A percentile compares a stretch with the other conserved stretches of the same genome.
Evolutionary conservation across 2,888 invertebrate species (phyloP).

Genomic region (Rhorus exstirpatorius): DNA sequence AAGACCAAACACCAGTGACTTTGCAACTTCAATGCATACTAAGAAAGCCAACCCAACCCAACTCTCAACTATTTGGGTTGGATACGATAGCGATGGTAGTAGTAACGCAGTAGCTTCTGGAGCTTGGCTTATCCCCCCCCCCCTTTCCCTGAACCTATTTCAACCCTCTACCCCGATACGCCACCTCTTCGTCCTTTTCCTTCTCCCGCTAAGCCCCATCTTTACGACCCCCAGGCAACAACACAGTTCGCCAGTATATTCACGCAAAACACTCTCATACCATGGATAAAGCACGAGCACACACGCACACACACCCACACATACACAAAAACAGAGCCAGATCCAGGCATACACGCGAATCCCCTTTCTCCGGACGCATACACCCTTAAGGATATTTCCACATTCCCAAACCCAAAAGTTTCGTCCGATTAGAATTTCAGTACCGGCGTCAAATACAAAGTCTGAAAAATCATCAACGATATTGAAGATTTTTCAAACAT

Average conservation of each 20-base stretch:
- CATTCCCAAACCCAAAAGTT: no score
- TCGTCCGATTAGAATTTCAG: no score
- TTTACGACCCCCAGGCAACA: constrained; percentile 79
- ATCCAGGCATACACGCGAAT: constrained; percentile 65
- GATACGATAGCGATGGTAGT: constrained; percentile 46
- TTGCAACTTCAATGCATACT: constrained; percentile 85
- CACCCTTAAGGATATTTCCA: constrained; percentile 54
- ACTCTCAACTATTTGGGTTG: constrained; percentile 78
- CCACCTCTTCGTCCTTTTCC: constrained; percentile 69
- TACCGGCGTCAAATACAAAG: no score
- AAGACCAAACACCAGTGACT: constrained; percentile 78
- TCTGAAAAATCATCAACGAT: no score
- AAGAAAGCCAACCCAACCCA: no score
- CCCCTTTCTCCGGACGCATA: constrained; percentile 61
- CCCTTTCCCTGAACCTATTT: constrained; percentile 59
- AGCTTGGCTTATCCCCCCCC: constrained; percentile 51
- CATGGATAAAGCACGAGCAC: constrained; percentile 67
- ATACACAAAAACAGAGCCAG: constrained; percentile 15
- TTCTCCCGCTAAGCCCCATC: constrained; percentile 77
- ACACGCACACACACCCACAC: constrained; percentile 33
- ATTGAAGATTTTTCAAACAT: no score
- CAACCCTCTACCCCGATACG: constrained; percentile 69
- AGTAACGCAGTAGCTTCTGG: constrained; percentile 64
- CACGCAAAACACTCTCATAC: constrained; percentile 67
- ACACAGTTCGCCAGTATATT: constrained; percentile 69